Evolutionary conservation across 2,797 vertebrate species (phyloP), one percentile per base, ranked within the genome.

Genomic region (Halcyon badia): DNA sequence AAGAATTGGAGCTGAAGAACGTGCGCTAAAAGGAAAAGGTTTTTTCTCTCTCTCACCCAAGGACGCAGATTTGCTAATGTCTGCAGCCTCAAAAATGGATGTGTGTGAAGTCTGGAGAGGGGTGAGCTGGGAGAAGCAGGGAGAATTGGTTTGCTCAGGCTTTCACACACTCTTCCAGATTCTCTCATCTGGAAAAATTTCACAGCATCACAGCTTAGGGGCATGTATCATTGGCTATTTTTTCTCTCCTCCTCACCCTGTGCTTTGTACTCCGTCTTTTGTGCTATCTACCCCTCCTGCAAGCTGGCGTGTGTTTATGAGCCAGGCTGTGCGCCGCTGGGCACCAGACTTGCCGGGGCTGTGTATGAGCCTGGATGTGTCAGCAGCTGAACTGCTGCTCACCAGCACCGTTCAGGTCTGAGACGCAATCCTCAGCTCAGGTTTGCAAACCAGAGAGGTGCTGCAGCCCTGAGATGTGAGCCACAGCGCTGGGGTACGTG

Each of bases 151-250:
- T 91, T 80, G 35, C 77, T 96, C 22, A 58, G 31, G 13, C 35
- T 75, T 89, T 87, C 58, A 78, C 31, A 37, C 1, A 1, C 18
- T 37, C 57, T 81, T 83, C 31, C 19, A 61, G 39, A 61, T 39
- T 26, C 22, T 83, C 31, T 87, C 18, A 48, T 87, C n/a, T 80
- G 66, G 88, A 93, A 93, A 94, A 84, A 13, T 10, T 61, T 79
- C 46, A 62, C 4, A 2, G n/a, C 3, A 0, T 85, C 81, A 37
- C 51, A 65, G 16, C 24, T 66, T 49, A 57, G 46, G 56, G n/a
- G 9, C 0, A 0, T 8, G 20, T 69, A 79, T 60, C 62, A 64
- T 31, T 0, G 0, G 25, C 22, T 68, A 2, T 21, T 51, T 69
- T 70, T 42, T 13, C 6, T 78, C 49, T 77, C 6, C 8, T 85